These are phyloP conservation scores for Sparidentex hasta DNA, from an alignment of 2,797 vertebrate genomes.

Conservation along the genomic window DNA sequence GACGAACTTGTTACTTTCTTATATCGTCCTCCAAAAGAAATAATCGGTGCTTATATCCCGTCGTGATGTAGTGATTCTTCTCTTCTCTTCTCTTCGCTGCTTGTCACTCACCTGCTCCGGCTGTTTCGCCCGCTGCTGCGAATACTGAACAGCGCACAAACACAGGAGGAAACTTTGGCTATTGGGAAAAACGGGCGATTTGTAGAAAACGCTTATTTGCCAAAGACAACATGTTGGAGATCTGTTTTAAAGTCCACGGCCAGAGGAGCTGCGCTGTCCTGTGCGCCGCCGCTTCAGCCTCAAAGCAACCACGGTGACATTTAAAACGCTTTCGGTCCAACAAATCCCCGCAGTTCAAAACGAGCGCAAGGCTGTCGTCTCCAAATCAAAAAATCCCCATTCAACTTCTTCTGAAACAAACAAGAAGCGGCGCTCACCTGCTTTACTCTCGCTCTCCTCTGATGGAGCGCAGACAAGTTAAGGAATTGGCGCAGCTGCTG, in stretches of 20 bases:
- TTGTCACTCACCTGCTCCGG: conserved; percentile 12
- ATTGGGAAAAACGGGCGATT: neutral
- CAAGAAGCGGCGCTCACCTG: neutral
- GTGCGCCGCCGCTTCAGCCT: conserved; percentile 15
- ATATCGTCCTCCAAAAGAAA: too few relatives aligned
- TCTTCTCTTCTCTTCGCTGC: neutral
- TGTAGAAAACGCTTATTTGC: conserved; percentile 1
- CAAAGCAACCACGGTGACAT: conserved; percentile 32
- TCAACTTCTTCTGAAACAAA: neutral
- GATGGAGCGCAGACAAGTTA: conserved; percentile 26
- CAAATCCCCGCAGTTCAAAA: conserved; percentile 3
- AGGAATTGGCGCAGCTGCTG: conserved; percentile 15
- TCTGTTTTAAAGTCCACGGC: neutral
- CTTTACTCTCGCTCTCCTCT: conserved; percentile 1
- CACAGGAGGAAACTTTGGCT: conserved; percentile 8
- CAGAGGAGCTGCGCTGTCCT: neutral
- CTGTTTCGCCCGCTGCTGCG: neutral
- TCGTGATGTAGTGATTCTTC: neutral
- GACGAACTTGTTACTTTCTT: conserved; percentile 37
- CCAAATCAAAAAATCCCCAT: neutral
- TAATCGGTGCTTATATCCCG: neutral
- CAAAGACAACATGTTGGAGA: conserved; percentile 11
- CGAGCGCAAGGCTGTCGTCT: neutral
- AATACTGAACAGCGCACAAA: neutral
- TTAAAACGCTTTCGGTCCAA: conserved; percentile 31